Evolutionary conservation across 2,113 vertebrate species (phyloP), one percentile per base, ranked within the genome.

Genomic region (Python bivittatus): DNA sequence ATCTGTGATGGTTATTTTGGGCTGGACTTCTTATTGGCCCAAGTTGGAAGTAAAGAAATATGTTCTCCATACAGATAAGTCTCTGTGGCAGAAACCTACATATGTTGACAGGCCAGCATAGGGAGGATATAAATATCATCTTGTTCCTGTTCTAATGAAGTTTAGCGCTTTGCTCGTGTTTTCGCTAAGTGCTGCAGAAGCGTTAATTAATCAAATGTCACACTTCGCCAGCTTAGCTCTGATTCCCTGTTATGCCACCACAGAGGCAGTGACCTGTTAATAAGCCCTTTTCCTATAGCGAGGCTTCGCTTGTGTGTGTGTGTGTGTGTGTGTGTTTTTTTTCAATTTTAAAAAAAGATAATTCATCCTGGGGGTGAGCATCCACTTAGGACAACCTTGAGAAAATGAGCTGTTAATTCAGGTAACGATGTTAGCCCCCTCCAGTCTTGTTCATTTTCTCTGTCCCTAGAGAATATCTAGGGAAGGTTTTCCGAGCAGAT

Each of bases 141-240:
- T 84, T 5, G 13, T 22, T 54, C 79, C 88, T 89, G 44, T 85
- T 84, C 87, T 92, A 89, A 92, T 64, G 44, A 88, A 92, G 91
- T 92, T 92, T 89, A 53, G 44, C 72, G 44, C 91, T 89, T 92
- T 52, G 48, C 87, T 92, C 87, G 29, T 84, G 87, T 84, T 92
- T 92, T 92, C 85, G 87, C 87, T 84, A 92, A 92, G 91, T 92
- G 72, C 72, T 33, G 44, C 56, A 29, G 57, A 89, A 92, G 91
- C n/a, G 79, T 92, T 92, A 92, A 92, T 92, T 92, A 92, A 92
- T 92, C 91, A 92, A 92, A 89, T 84, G 91, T 92, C 91, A 92
- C 91, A 92, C 91, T 89, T 89, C n/a, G 22, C 87, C 56, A 84
- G 87, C 87, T 89, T 29, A 60, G 86, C 57, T 38, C 72, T 2